These are phyloP conservation scores for Manis pentadactyla DNA, from an alignment of 2,797 vertebrate genomes.

Conservation along the genomic window DNA sequence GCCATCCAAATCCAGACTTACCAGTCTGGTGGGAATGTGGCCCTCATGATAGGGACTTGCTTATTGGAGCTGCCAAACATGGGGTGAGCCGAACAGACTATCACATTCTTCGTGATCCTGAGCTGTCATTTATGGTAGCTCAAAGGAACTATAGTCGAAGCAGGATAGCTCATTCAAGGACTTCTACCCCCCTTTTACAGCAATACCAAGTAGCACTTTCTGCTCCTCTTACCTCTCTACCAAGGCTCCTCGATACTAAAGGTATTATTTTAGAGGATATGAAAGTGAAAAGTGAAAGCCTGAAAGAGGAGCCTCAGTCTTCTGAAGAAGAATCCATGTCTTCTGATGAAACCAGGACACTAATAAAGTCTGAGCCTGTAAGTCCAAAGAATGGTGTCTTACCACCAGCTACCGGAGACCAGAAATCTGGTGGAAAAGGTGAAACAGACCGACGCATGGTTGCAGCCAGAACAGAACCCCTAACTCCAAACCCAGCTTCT, in stretches of 20 bases:
- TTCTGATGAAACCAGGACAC: conserved; percentile 85
- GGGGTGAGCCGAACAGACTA: conserved; percentile 99
- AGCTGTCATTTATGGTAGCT: conserved; percentile 96
- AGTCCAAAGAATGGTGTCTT: conserved; percentile 88
- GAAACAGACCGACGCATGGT: conserved; percentile 95
- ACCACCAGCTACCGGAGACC: conserved; percentile 88
- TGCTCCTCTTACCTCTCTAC: conserved; percentile 88
- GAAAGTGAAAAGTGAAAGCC: conserved; percentile 85
- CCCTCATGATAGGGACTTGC: conserved; percentile 96
- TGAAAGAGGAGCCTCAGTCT: conserved; percentile 88
- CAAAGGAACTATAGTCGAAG: conserved; percentile 97
- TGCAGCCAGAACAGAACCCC: conserved; percentile 96
- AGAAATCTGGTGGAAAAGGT: conserved; percentile 85
- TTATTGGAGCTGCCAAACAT: conserved; percentile 97
- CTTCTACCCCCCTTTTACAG: conserved; percentile 89
- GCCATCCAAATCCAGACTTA: conserved; percentile 95
- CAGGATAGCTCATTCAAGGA: conserved; percentile 88
- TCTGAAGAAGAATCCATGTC: conserved; percentile 91
- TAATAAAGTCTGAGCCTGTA: conserved; percentile 89
- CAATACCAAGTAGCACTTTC: conserved; percentile 88
- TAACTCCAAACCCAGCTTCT: conserved; percentile 95
- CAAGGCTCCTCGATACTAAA: conserved; percentile 89
- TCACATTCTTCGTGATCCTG: conserved; percentile 98
- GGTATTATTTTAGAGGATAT: conserved; percentile 87
- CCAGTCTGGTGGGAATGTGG: conserved; percentile 99